Percentiles rank a stretch among this genome's conserved stretches.
phyloP scores from a whole-genome alignment of 2,113 vertebrate genomes.

The Lontra canadensis region DNA sequence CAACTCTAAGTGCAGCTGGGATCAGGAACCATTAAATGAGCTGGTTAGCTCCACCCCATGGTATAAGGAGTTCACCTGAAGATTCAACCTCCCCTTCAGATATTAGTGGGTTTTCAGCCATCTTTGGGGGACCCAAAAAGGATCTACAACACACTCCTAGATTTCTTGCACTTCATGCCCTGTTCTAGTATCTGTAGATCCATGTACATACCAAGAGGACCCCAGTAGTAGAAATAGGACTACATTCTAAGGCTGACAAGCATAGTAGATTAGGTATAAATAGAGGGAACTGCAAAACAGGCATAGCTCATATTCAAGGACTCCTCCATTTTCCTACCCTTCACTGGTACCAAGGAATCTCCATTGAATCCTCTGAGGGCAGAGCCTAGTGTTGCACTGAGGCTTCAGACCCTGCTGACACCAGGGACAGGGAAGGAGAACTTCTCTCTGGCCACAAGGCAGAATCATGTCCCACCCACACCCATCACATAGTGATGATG shows the following conservation, averaged over 20 bases:
- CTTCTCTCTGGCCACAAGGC: neutral
- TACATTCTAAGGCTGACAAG: neutral
- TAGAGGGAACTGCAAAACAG: neutral
- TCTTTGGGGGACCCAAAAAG: neutral
- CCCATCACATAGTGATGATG: neutral
- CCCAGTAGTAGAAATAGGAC: neutral
- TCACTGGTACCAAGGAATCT: neutral
- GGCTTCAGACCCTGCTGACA: neutral
- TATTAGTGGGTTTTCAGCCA: neutral
- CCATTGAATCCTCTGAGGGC: rapidly evolving
- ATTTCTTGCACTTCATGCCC: neutral
- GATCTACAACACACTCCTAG: neutral
- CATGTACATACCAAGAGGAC: neutral
- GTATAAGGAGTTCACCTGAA: neutral
- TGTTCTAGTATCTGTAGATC: neutral
- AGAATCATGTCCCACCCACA: neutral
- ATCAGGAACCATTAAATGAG: neutral
- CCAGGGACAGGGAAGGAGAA: neutral
- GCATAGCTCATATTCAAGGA: neutral
- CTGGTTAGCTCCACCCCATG: neutral
- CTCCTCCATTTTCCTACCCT: neutral
- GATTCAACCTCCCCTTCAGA: neutral
- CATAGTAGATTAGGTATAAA: neutral
- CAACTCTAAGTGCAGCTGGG: neutral
- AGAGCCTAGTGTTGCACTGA: neutral